Conservation (phyloP, 2,888 invertebrate species). For the Zygogramma bicolorata region DNA sequence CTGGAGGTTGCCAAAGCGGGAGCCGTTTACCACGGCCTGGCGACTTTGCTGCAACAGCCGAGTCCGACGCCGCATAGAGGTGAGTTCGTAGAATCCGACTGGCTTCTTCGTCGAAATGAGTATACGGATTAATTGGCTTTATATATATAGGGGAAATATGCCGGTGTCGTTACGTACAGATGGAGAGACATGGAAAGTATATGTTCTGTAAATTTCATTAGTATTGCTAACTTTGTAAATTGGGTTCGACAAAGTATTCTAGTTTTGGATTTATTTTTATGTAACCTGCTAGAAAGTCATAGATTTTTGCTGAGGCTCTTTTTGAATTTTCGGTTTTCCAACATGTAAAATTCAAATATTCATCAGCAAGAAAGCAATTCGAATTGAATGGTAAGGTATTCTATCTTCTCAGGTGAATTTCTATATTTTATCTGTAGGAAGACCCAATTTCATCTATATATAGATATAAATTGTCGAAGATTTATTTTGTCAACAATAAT, state of each 20-base stretch:
- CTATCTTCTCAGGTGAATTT: no score
- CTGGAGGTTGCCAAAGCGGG: conserved; percentile 98
- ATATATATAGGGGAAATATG: conserved; percentile 31
- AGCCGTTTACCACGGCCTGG: conserved; percentile 95
- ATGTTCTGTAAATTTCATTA: background rate
- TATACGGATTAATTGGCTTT: background rate
- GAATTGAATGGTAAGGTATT: no score
- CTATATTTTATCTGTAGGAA: no score
- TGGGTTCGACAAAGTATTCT: no score
- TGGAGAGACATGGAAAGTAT: conserved; percentile 38
- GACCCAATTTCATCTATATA: no score
- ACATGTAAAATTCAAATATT: no score
- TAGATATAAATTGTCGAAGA: no score
- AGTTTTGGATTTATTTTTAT: background rate
- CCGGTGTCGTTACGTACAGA: conserved; percentile 35
- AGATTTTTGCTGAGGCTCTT: no score
- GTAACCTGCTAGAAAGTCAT: background rate
- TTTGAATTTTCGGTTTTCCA: no score
- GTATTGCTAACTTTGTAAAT: conserved; percentile 12
- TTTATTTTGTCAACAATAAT: no score
- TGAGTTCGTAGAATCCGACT: conserved; percentile 62
- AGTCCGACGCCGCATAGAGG: conserved; percentile 85
- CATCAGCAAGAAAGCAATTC: no score
- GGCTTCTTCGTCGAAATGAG: background rate
- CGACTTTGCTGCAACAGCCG: conserved; percentile 91